phyloP scores from a whole-genome alignment of 2,113 vertebrate species.

The Plectropomus leopardus region DNA sequence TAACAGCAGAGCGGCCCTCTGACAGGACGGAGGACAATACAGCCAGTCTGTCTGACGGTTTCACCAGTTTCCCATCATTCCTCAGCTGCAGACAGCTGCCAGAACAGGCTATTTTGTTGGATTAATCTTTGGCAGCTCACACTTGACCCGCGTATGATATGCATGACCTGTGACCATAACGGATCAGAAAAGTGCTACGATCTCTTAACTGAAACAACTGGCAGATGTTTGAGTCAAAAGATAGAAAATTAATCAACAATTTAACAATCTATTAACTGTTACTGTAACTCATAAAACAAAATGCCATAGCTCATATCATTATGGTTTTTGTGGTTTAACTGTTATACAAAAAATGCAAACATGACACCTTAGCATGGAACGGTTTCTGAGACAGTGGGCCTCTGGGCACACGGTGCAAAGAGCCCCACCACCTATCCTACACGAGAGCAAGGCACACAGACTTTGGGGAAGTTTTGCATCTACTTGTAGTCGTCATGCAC shows the following conservation, averaged over 20 bases:
- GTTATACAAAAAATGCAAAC: no score
- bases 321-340: no score
- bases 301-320: no score
- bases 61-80: background rate
- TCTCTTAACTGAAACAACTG: background rate
- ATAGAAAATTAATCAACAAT: background rate
- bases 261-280: background rate
- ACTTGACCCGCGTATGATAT: constrained; percentile 16
- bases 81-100: no score
- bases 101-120: background rate
- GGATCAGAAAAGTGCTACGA: background rate
- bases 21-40: background rate
- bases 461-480: no score
- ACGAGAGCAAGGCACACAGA: no score
- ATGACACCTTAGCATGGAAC: no score
- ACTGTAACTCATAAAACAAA: no score
- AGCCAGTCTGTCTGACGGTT: background rate
- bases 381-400: no score
- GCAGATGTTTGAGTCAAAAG: background rate
- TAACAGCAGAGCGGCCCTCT: background rate
- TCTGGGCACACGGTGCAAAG: no score
- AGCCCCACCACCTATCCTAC: no score
- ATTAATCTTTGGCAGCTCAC: constrained; percentile 11
- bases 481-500: no score
- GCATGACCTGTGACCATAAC: background rate